Evolutionary conservation across 2,888 invertebrate species (phyloP).

Genomic region (Tenodera sinensis): DNA sequence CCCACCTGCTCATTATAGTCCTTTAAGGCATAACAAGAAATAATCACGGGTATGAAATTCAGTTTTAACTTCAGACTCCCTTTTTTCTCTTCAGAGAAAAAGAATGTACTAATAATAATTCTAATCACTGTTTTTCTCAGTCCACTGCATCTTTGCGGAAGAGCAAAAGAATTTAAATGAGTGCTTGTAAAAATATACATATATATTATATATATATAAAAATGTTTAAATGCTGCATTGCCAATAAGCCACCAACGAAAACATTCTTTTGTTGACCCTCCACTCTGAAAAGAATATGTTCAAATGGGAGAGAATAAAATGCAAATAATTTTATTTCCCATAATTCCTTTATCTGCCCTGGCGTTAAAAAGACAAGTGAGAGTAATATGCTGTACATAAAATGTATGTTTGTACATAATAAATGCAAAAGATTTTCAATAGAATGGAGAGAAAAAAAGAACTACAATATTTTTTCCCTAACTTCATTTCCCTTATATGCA

Average conservation of each 20-base stretch:
- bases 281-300: background rate
- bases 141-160: constrained; percentile 16
- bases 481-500: background rate
- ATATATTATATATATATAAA: background rate
- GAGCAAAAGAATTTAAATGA: constrained; percentile 5
- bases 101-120: background rate
- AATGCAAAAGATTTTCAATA: constrained; percentile 36
- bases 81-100: background rate
- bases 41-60: constrained; percentile 31
- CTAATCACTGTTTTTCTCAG: background rate
- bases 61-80: constrained; percentile 22
- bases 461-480: background rate
- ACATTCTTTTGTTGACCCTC: background rate
- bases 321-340: background rate
- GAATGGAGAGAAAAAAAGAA: constrained; percentile 33
- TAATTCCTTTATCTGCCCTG: background rate
- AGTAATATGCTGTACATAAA: constrained; percentile 45
- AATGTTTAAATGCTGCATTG: constrained; percentile 16
- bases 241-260: constrained; percentile 22
- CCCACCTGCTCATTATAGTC: background rate
- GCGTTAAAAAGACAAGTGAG: constrained; percentile 28
- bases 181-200: constrained; percentile 7
- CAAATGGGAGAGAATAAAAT: background rate
- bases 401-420: constrained; percentile 52
- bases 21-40: background rate